A percentile compares a stretch with the other conserved stretches of the same genome.
These are phyloP conservation scores for Alfaro cultratus DNA, from an alignment of 2,797 vertebrate species.

Conservation along the genomic window DNA sequence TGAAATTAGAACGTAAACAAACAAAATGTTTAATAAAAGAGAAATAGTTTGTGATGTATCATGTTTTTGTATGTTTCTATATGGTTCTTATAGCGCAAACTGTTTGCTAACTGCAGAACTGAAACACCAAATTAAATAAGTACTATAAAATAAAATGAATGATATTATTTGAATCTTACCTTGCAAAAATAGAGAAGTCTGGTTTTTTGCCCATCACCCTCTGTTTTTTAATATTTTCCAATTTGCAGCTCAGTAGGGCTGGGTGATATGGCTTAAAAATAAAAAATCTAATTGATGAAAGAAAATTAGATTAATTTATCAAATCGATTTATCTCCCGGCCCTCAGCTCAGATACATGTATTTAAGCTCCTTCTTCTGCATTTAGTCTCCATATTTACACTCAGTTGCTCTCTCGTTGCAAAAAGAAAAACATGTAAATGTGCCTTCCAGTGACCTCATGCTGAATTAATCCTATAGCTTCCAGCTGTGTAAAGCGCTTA, in stretches of 20 bases:
- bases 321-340: too few species aligned
- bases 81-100: not conserved
- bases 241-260: constrained; percentile 4
- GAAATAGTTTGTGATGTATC: not conserved
- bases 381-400: constrained; percentile 35
- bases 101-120: not conserved
- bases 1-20: not conserved
- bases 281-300: too few species aligned
- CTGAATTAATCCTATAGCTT: constrained; percentile 44
- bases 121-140: not conserved
- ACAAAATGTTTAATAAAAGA: not conserved
- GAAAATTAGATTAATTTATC: too few species aligned
- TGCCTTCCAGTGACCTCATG: constrained; percentile 36
- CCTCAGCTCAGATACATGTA: constrained; percentile 15
- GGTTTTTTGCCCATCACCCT: constrained; percentile 12
- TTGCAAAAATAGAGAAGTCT: constrained; percentile 6
- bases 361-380: constrained; percentile 33
- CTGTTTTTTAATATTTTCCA: constrained; percentile 29
- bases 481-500: constrained; percentile 29
- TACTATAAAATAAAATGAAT: not conserved
- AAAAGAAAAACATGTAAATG: constrained; percentile 49
- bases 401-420: constrained; percentile 36
- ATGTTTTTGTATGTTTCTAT: not conserved
- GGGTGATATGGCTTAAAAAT: too few species aligned
- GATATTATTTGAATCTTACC: constrained; percentile 20